These are phyloP conservation scores for Clavelina lepadiformis DNA, from an alignment of 23 tunicate genomes.

Conservation along the genomic window DNA sequence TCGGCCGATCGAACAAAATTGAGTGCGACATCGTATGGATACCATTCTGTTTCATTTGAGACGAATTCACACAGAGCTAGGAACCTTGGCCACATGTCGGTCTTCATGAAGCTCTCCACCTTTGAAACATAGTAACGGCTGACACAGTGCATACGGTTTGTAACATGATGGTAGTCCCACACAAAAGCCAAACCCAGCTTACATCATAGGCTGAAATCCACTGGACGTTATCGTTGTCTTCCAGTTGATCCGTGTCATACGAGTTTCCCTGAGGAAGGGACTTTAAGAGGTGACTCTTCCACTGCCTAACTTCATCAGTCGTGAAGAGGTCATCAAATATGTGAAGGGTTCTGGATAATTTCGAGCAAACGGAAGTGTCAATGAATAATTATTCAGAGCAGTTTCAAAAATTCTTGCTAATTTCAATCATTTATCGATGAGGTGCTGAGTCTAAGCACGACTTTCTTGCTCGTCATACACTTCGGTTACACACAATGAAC, in stretches of 20 bases:
- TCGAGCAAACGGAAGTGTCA: too few relatives aligned
- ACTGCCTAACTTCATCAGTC: slow-evolving; percentile 30
- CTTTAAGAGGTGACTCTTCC: slow-evolving; percentile 32
- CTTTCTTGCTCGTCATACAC: neutral
- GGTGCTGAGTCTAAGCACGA: neutral
- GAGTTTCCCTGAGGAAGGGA: neutral
- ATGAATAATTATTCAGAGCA: too few relatives aligned
- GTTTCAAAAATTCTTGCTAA: too few relatives aligned
- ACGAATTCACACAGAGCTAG: slow-evolving; percentile 35
- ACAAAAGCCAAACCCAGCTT: neutral
- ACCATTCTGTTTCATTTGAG: slow-evolving; percentile 60
- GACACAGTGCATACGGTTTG: neutral
- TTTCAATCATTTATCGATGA: too few relatives aligned
- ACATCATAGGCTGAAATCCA: slow-evolving; percentile 58
- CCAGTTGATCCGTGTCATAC: slow-evolving; percentile 34
- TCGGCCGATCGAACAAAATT: slow-evolving; percentile 63
- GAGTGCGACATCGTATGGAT: slow-evolving; percentile 82
- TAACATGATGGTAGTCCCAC: neutral
- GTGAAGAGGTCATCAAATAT: slow-evolving; percentile 72
- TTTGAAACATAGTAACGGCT: slow-evolving; percentile 2
- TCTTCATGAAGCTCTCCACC: slow-evolving; percentile 54
- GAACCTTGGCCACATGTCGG: slow-evolving; percentile 68
- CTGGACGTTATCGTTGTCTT: slow-evolving; percentile 87
- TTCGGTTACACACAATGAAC: too few relatives aligned
- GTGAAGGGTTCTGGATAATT: slow-evolving; percentile 16